phyloP scores from a whole-genome alignment of 2,113 vertebrate species.

The Climacteris rufus region DNA sequence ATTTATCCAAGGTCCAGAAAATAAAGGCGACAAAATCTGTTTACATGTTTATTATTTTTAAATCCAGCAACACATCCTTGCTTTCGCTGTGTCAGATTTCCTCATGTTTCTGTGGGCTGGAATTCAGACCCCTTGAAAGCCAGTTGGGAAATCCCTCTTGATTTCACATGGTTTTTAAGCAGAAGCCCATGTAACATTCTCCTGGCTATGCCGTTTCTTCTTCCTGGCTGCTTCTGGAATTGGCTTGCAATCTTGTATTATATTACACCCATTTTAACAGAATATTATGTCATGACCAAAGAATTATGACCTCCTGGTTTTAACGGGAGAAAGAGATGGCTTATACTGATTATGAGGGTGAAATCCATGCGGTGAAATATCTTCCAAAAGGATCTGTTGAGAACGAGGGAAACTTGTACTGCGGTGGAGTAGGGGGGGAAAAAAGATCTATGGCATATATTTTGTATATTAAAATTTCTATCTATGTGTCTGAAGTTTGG shows the following conservation, averaged over 20 bases:
- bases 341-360: conserved; percentile 65
- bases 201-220: neutral
- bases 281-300: conserved; percentile 76
- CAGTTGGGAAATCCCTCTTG: conserved; percentile 9
- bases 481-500: conserved; percentile 69
- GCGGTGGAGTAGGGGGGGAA: conserved; percentile 1
- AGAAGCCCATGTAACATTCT: neutral
- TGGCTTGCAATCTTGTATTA: conserved; percentile 41
- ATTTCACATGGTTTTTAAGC: conserved; percentile 16
- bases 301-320: conserved; percentile 72
- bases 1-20: conserved; percentile 25
- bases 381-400: conserved; percentile 71
- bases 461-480: conserved; percentile 82
- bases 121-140: neutral
- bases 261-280: conserved; percentile 49
- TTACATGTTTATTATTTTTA: conserved; percentile 42
- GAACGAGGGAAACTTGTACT: conserved; percentile 57
- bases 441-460: conserved; percentile 75
- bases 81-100: neutral
- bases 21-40: conserved; percentile 25
- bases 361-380: conserved; percentile 66
- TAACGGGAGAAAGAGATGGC: conserved; percentile 62
- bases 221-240: conserved; percentile 49
- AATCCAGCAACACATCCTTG: conserved; percentile 1
- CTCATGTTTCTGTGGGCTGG: neutral